Conservation (phyloP, 2,113 vertebrate genomes). For the Seriola dumerili region DNA sequence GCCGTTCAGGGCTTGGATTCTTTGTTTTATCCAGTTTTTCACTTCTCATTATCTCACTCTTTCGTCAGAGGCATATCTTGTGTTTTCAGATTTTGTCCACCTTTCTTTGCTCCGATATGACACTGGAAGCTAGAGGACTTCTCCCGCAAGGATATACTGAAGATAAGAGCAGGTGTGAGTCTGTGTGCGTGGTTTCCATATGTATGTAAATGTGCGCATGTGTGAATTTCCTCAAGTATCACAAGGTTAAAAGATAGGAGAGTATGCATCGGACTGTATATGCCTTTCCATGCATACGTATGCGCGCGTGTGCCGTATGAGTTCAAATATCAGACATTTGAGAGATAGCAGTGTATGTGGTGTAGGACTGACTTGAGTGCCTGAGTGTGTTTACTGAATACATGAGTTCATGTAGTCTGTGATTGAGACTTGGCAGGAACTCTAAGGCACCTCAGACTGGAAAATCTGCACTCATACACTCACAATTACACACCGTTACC, state of each 20-base stretch:
- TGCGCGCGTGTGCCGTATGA: constrained; percentile 27
- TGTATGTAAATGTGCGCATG: constrained; percentile 68
- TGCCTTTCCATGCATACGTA: constrained; percentile 47
- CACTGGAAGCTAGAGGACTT: constrained; percentile 37
- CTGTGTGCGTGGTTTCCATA: constrained; percentile 48
- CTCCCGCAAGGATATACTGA: constrained; percentile 56
- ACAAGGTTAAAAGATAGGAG: constrained; percentile 60
- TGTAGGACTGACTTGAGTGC: constrained; percentile 40
- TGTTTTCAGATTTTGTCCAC: constrained; percentile 52
- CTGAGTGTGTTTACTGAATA: constrained; percentile 54
- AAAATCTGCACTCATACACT: constrained; percentile 36
- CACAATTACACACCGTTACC: constrained; percentile 35
- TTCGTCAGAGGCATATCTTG: constrained; percentile 31
- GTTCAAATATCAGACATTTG: constrained; percentile 49
- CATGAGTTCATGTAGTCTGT: constrained; percentile 24
- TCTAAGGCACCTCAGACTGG: constrained; percentile 28
- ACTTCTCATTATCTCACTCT: constrained; percentile 24
- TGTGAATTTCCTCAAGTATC: constrained; percentile 69
- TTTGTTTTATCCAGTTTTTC: constrained; percentile 50
- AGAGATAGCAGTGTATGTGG: constrained; percentile 46
- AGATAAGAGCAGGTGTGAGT: constrained; percentile 63
- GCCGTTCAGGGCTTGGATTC: constrained; percentile 19
- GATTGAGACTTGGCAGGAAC: constrained; percentile 40
- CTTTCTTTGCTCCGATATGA: constrained; percentile 58
- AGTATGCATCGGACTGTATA: constrained; percentile 35